Evolutionary conservation across 2,888 invertebrate species (phyloP).

Genomic region (Chloromyia formosa): DNA sequence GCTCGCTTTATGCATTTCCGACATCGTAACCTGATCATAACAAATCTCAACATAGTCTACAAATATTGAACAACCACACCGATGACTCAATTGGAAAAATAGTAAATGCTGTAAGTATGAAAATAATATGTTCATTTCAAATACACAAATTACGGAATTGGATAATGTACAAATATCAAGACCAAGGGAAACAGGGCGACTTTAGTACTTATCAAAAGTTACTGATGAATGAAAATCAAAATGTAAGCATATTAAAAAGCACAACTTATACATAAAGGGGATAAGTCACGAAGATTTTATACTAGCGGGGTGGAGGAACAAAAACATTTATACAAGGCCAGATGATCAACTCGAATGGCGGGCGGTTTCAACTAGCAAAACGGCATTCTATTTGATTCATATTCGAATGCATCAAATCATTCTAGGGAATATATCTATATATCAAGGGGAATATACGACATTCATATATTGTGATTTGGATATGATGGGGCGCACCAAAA

Average conservation of each 20-base stretch:
- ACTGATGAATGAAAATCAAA: slow-evolving; percentile 10
- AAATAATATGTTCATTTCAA: slow-evolving; percentile 20
- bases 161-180: slow-evolving; percentile 45
- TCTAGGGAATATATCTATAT: too few species aligned
- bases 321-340: slow-evolving; percentile 17
- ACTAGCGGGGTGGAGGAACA: neutral
- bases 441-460: slow-evolving; percentile 49
- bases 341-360: neutral
- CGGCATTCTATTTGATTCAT: slow-evolving; percentile 5
- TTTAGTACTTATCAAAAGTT: neutral
- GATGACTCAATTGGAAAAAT: slow-evolving; percentile 6
- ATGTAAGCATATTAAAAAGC: slow-evolving; percentile 35
- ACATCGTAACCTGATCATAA: slow-evolving; percentile 5
- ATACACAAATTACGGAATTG: slow-evolving; percentile 33
- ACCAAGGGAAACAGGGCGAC: slow-evolving; percentile 12
- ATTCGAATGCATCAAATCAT: slow-evolving; percentile 18
- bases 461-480: slow-evolving; percentile 49
- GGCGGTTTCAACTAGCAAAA: slow-evolving; percentile 4
- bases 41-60: slow-evolving; percentile 2
- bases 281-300: neutral
- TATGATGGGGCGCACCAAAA: slow-evolving; percentile 45
- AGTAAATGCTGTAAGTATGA: slow-evolving; percentile 15
- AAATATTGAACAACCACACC: slow-evolving; percentile 10
- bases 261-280: neutral
- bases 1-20: neutral